These are phyloP conservation scores for Pelobates fuscus DNA, from an alignment of 2,113 vertebrate species.

Conservation along the genomic window DNA sequence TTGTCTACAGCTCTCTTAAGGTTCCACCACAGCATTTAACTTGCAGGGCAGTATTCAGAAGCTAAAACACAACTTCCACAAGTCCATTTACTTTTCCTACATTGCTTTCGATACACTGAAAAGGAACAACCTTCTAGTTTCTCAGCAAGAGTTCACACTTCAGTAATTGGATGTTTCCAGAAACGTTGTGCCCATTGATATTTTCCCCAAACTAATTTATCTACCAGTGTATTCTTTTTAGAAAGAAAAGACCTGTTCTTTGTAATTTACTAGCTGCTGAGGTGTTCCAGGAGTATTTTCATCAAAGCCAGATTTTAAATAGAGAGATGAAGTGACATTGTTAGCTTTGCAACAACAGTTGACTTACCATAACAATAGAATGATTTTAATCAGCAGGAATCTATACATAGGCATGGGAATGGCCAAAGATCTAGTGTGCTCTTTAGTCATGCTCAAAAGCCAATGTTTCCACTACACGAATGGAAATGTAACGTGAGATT, in stretches of 20 bases:
- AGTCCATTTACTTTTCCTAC: not conserved
- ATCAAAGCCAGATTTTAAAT: not conserved
- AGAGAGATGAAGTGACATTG: conserved; percentile 12
- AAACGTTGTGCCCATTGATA: not conserved
- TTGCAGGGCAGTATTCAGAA: not conserved
- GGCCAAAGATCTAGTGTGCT: too few relatives aligned
- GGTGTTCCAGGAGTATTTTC: not conserved
- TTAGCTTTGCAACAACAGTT: too few relatives aligned
- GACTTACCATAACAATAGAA: too few relatives aligned
- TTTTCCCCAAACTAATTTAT: conserved; percentile 2
- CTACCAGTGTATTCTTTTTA: not conserved
- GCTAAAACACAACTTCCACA: conserved; percentile 6
- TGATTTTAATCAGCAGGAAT: too few relatives aligned
- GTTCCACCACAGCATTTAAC: too few relatives aligned
- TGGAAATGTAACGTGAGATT: too few relatives aligned
- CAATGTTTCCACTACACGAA: too few relatives aligned
- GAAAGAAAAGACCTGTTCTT: not conserved
- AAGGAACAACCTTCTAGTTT: conserved; percentile 15
- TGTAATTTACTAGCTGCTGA: conserved; percentile 6
- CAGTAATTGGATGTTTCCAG: conserved; percentile 16
- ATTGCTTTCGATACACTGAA: conserved; percentile 37
- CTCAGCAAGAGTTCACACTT: conserved; percentile 27
- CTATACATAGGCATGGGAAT: too few relatives aligned
- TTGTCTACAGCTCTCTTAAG: too few relatives aligned
- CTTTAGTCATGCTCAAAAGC: too few relatives aligned